Conservation (phyloP, 2,797 vertebrate species). For the Benthosema pterotum region DNA sequence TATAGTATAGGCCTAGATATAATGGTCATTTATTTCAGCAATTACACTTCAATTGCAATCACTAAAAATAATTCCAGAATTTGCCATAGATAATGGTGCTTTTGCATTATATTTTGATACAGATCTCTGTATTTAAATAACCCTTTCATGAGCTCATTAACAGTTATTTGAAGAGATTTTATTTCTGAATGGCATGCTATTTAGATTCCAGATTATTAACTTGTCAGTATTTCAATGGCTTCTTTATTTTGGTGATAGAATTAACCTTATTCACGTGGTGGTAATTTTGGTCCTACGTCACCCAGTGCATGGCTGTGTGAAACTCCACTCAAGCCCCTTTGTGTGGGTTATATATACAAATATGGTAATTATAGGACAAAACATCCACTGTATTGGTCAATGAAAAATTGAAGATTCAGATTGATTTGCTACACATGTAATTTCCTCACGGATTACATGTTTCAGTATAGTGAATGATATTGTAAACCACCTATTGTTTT, state of each 20-base stretch:
- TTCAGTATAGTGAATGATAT: slow-evolving; percentile 42
- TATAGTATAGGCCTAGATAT: slow-evolving; percentile 1
- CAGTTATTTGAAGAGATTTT: slow-evolving; percentile 60
- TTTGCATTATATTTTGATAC: slow-evolving; percentile 51
- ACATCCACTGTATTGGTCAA: no score
- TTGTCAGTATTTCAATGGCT: slow-evolving; percentile 52
- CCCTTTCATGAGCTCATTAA: slow-evolving; percentile 63
- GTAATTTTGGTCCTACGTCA: no score
- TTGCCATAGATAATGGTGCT: slow-evolving; percentile 72
- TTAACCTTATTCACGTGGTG: no score
- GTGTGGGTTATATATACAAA: no score
- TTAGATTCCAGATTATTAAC: slow-evolving; percentile 53
- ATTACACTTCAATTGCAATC: slow-evolving; percentile 58
- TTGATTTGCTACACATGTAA: slow-evolving; percentile 30
- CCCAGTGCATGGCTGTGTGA: no score
- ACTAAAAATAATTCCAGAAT: slow-evolving; percentile 67
- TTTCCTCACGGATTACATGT: slow-evolving; percentile 31
- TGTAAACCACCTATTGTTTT: slow-evolving; percentile 6
- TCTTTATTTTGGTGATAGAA: slow-evolving; percentile 57
- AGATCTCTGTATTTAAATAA: slow-evolving; percentile 64
- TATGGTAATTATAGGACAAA: no score
- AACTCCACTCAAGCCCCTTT: no score
- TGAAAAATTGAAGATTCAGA: slow-evolving; percentile 33
- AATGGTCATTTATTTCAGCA: slow-evolving; percentile 61
- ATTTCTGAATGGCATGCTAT: slow-evolving; percentile 60